phyloP scores from a whole-genome alignment of 2,113 vertebrate species.

The Prunella himalayana region DNA sequence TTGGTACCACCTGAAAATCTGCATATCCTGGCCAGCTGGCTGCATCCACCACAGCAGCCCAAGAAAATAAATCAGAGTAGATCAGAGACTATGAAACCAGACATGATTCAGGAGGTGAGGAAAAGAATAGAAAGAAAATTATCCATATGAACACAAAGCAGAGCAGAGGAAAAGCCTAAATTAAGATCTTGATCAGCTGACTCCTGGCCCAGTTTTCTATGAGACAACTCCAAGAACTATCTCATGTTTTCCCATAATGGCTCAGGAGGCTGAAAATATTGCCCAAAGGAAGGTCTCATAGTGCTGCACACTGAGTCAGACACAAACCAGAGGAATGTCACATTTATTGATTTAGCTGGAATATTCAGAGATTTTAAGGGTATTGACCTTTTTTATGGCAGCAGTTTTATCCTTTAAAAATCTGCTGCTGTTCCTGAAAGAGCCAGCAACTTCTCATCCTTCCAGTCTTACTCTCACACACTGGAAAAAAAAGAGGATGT shows the following conservation, averaged over 20 bases:
- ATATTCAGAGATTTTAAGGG: not conserved
- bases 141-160: not conserved
- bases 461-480: not conserved
- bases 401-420: not conserved
- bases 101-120: not conserved
- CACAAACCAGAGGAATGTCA: not conserved
- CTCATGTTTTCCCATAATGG: not conserved
- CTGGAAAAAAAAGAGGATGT: not conserved
- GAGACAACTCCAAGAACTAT: not conserved
- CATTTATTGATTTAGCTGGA: not conserved
- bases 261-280: not conserved
- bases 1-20: not conserved
- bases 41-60: not conserved
- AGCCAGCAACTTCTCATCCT: not conserved
- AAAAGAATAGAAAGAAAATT: not conserved
- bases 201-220: not conserved
- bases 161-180: not conserved
- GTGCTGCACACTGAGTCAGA: not conserved
- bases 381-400: not conserved
- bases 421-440: not conserved
- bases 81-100: not conserved
- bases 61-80: not conserved
- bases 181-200: not conserved
- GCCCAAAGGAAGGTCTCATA: not conserved
- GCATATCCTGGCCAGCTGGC: not conserved